Conservation (phyloP, 2,797 vertebrate genomes). For the Muscicapa comitata region DNA sequence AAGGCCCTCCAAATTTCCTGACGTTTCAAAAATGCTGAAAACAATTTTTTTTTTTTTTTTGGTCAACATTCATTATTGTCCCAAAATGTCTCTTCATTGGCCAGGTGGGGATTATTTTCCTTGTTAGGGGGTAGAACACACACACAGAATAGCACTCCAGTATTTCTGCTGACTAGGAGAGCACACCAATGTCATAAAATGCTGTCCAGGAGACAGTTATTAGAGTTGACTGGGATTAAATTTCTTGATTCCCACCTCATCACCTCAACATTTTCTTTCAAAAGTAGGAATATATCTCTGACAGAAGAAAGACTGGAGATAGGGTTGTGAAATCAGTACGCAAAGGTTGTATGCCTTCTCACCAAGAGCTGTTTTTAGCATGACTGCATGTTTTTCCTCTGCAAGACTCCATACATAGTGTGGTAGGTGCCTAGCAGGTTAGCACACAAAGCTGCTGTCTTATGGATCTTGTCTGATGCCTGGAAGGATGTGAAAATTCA, state of each 20-base stretch:
- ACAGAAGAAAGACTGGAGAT: neutral
- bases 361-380: neutral
- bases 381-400: neutral
- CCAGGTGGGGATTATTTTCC: neutral
- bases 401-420: rapidly evolving
- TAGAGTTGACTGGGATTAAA: neutral
- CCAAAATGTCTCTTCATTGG: neutral
- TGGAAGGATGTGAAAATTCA: neutral
- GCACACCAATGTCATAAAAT: neutral
- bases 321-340: neutral
- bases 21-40: neutral
- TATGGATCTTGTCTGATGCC: neutral
- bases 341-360: neutral
- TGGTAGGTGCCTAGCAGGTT: neutral
- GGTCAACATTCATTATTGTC: neutral
- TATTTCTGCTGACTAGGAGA: neutral
- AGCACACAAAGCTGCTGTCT: neutral
- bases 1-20: neutral
- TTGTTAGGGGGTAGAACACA: neutral
- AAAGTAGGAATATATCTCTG: neutral
- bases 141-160: neutral
- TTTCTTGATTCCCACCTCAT: neutral
- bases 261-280: neutral
- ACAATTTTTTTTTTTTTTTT: neutral
- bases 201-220: neutral